Evolutionary conservation across 2,113 vertebrate species (phyloP).

Genomic region (Channa argus): DNA sequence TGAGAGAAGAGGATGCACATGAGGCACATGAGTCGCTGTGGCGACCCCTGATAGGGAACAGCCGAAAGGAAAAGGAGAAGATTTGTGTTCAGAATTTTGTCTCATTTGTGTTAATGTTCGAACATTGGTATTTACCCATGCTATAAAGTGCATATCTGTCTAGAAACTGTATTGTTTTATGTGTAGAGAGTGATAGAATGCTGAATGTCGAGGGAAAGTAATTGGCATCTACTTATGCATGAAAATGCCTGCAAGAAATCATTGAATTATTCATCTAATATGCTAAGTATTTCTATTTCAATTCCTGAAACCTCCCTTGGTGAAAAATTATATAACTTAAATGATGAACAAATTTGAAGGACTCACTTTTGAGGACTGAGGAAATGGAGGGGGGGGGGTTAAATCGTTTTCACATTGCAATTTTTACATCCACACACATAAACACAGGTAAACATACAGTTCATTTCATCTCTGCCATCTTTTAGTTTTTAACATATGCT

Average conservation of each 20-base stretch:
- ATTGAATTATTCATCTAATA: conserved; percentile 78
- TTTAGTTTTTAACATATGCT: too few species aligned
- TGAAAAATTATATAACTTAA: conserved; percentile 60
- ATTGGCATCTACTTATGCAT: conserved; percentile 69
- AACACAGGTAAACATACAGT: too few species aligned
- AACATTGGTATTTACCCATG: background rate
- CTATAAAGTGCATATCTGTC: background rate
- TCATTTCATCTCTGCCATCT: too few species aligned
- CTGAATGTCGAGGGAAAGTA: conserved; percentile 53
- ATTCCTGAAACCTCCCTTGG: conserved; percentile 53
- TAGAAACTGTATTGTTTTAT: conserved; percentile 34
- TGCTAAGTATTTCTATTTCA: conserved; percentile 74
- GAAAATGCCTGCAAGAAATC: conserved; percentile 67
- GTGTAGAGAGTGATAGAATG: conserved; percentile 16
- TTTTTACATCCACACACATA: background rate
- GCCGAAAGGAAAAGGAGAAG: too few species aligned
- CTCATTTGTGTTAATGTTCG: background rate
- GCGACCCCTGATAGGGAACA: too few species aligned
- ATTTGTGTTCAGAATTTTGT: background rate
- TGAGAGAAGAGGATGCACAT: too few species aligned
- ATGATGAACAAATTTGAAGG: conserved; percentile 61
- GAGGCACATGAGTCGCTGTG: too few species aligned
- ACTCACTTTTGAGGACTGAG: conserved; percentile 32
- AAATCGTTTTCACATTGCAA: too few species aligned
- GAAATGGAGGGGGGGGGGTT: too few species aligned